A percentile compares a stretch with the other conserved stretches of the same genome.
phyloP scores from a whole-genome alignment of 53 echinoderm and acorn worm species.

The Paracentrotus lividus region DNA sequence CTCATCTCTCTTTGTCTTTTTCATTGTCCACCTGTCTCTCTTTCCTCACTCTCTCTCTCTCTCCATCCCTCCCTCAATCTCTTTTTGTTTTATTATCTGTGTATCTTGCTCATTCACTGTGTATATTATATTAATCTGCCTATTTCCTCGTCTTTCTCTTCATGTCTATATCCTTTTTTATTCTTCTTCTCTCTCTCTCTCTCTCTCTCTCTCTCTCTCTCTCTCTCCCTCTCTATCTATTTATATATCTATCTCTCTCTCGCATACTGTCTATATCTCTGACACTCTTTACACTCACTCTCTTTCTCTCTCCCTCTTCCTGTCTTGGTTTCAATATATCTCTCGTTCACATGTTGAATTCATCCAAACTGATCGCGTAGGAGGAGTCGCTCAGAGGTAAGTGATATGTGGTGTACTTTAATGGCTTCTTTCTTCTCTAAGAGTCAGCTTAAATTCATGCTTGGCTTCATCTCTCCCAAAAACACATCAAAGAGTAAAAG shows the following conservation, averaged over 20 bases:
- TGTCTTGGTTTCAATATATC: not conserved
- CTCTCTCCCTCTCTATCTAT: not conserved
- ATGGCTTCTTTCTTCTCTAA: not conserved
- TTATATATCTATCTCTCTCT: too few species aligned
- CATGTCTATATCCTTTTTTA: not conserved
- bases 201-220: not conserved
- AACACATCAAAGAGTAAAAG: not conserved
- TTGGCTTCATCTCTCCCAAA: not conserved
- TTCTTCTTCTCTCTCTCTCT: not conserved
- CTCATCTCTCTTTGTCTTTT: too few species aligned
- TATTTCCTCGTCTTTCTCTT: not conserved
- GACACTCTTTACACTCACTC: not conserved
- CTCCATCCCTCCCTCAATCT: not conserved
- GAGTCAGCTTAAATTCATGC: not conserved
- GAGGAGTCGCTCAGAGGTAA: slow-evolving; percentile 23
- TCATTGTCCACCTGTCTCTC: not conserved
- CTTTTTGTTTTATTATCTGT: too few species aligned
- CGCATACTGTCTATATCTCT: not conserved
- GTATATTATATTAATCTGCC: too few species aligned
- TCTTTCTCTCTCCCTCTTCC: not conserved
- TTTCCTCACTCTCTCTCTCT: not conserved
- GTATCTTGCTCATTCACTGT: too few species aligned
- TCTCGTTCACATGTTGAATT: not conserved
- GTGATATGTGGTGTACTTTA: not conserved
- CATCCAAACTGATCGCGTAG: not conserved